Evolutionary conservation across 2,797 vertebrate species (phyloP), one percentile per base, ranked within the genome.

Genomic region (Graptemys geographica): DNA sequence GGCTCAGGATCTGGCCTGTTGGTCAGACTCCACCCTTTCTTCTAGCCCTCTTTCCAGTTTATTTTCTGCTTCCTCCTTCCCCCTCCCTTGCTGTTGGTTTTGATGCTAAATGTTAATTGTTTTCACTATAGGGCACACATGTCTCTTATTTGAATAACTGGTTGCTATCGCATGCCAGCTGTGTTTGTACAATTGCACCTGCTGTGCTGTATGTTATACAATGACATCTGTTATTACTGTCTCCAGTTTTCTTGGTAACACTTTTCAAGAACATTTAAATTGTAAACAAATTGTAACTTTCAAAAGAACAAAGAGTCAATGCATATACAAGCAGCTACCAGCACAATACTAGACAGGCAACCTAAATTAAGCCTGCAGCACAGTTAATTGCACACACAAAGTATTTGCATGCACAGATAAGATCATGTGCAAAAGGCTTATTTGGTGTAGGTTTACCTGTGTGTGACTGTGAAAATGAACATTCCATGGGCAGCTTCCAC

Each of bases 161-260:
- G 95, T 93, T 95, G 87, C 89, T 94, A 86, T 94, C 69, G 89
- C 78, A 57, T 72, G 44, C 1, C 87, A 83, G 85, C 44, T 79
- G 76, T 82, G 65, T 90, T 55, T 33, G 47, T 95, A 47, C 78
- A 85, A n/a, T 95, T 91, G 53, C 82, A 49, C 84, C 56, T 82
- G 47, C 81, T n/a, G 82, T 92, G 79, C 5, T 5, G 25, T 55
- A 49, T 83, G 91, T 91, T 93, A 59, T 84, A 37, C n/a, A 80
- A 44, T n/a, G 16, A 19, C 44, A 52, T 80, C 84, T 89, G 21
- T 56, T 93, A 94, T 95, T 85, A 87, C 83, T 83, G 81, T 15
- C 55, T 96, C 82, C 93, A 69, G 89, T 89, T 95, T 95, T 49
- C 52, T 65, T 62, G 21, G 16, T 83, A 55, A 93, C 85, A 86